Evolutionary conservation across 2,888 invertebrate genomes (phyloP), one percentile per base, ranked within the genome.

Genomic region (Drosophila meridionalis): DNA sequence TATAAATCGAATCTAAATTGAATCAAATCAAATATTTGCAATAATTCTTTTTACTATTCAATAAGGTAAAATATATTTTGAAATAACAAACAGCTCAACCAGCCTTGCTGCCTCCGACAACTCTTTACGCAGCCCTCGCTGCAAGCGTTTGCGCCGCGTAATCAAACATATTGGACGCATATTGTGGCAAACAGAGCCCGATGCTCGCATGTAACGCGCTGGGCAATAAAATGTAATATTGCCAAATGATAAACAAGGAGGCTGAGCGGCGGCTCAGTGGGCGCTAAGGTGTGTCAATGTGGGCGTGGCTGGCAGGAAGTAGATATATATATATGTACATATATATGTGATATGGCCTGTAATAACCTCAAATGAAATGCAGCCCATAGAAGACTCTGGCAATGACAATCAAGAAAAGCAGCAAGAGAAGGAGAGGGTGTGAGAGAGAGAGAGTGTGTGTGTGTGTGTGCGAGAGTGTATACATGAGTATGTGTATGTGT

Each of bases 191-290:
- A 70, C 47, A 48, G 47, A 59, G 55, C 55, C 7, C 50, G 68
- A 9, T 61, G 36, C 68, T 36, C 36, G 32, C 73, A 81, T 78
- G 67, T 69, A 78, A 82, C 75, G 71, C 85, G 69, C 69, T 73
- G 73, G 69, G 77, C 84, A 81, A 85, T 82, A 87, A 89, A 89
- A 87, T 79, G 69, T 89, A 84, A 84, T 89, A 89, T 80, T 82
- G 71, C 70, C 84, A 87, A 87, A 83, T 76, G 89, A 87, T 83
- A 69, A 81, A 82, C 68, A 73, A 63, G 62, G 30, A 38, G 20
- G 60, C 7, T 20, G 40, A 36, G 62, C 26, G 28, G 6, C 11
- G 28, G 36, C 56, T n/a, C 40, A 11, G 26, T 26, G 12, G 36
- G 28, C 12, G 9, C 42, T 58, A 14, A 42, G 14, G 47, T 9